These are phyloP conservation scores for Channa argus DNA, from an alignment of 2,113 vertebrate genomes.

Conservation along the genomic window DNA sequence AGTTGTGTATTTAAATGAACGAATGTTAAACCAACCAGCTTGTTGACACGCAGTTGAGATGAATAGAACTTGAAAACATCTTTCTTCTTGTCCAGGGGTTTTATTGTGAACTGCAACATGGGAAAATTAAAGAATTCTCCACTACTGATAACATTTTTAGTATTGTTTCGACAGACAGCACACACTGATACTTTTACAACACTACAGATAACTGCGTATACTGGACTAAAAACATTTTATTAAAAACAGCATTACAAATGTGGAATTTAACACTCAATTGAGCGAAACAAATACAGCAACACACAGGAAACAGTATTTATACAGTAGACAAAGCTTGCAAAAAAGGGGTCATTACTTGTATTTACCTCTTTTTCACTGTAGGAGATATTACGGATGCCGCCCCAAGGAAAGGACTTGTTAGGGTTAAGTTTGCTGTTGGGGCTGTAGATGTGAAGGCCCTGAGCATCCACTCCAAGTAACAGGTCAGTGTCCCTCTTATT, in stretches of 20 bases:
- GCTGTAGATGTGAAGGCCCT: slow-evolving; percentile 92
- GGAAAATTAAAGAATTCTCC: neutral
- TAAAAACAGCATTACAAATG: no score
- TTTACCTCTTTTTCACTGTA: slow-evolving; percentile 93
- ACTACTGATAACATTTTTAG: neutral
- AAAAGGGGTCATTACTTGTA: neutral
- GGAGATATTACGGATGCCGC: slow-evolving; percentile 90
- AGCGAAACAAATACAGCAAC: no score
- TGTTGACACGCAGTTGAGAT: slow-evolving; percentile 91
- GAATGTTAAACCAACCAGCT: slow-evolving; percentile 83
- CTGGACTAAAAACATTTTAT: no score
- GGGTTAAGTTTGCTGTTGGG: slow-evolving; percentile 90
- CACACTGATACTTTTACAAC: neutral
- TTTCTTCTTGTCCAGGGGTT: slow-evolving; percentile 92
- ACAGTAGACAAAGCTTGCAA: neutral
- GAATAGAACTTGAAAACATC: slow-evolving; percentile 96
- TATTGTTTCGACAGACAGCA: neutral
- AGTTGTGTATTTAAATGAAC: neutral
- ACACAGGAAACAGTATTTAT: neutral
- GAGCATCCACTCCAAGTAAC: slow-evolving; percentile 90
- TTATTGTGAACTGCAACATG: slow-evolving; percentile 88
- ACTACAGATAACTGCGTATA: neutral
- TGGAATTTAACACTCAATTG: no score
- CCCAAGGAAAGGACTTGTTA: slow-evolving; percentile 93
- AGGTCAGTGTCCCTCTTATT: slow-evolving; percentile 91